phyloP scores from a whole-genome alignment of 64 coral and sea anemone genomes.

The Actinia tenebrosa region DNA sequence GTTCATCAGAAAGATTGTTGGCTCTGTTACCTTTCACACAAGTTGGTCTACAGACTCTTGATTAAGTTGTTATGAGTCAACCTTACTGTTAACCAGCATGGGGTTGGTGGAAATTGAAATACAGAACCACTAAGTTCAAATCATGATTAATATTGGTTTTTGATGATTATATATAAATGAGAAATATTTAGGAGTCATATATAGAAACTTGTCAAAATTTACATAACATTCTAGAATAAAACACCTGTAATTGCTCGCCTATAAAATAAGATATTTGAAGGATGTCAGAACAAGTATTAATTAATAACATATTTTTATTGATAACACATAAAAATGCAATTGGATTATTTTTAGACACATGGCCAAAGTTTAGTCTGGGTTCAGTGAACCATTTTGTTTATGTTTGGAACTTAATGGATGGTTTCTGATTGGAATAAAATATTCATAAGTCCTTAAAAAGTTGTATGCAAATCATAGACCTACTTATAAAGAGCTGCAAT shows the following conservation, averaged over 20 bases:
- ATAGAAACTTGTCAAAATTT: background rate
- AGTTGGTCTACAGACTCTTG: background rate
- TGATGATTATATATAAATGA: background rate
- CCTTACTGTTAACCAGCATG: background rate
- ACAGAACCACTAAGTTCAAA: background rate
- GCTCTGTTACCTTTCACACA: background rate
- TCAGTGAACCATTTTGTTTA: conserved; percentile 10
- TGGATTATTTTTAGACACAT: background rate
- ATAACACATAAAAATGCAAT: background rate
- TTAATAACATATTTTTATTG: background rate
- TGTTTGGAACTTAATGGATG: background rate
- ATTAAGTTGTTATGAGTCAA: conserved; percentile 10
- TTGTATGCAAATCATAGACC: conserved; percentile 27
- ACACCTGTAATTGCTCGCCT: background rate
- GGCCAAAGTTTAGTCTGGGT: background rate
- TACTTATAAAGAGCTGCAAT: background rate
- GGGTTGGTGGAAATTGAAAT: background rate
- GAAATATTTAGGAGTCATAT: background rate
- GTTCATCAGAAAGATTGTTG: background rate
- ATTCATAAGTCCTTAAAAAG: conserved; percentile 15
- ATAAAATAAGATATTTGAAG: background rate
- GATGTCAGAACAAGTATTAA: background rate
- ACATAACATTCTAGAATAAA: background rate
- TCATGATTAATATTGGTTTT: background rate
- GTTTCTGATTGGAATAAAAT: conserved; percentile 13